A percentile compares a stretch with the other conserved stretches of the same genome.
Evolutionary conservation across 1,140 invertebrate genomes (phyloP).

Genomic region (Globodera rostochiensis): DNA sequence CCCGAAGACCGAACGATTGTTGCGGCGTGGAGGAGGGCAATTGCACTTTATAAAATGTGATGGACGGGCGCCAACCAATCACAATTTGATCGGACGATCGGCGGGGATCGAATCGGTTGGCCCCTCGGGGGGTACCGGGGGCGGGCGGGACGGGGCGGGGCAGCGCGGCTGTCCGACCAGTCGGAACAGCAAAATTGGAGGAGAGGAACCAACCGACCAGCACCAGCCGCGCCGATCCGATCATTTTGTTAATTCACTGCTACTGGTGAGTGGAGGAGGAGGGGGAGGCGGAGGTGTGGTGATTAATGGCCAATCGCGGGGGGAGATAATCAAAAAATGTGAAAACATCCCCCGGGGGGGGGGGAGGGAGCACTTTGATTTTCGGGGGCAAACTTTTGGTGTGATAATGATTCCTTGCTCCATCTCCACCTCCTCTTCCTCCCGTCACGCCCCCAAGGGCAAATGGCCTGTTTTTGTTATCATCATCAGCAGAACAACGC

Average conservation of each 20-base stretch:
- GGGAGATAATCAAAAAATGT: neutral
- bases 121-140: neutral
- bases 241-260: too few species aligned
- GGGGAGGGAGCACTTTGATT: neutral
- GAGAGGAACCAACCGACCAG: too few species aligned
- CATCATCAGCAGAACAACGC: neutral
- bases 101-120: too few species aligned
- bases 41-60: neutral
- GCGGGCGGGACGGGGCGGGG: too few species aligned
- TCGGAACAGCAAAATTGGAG: too few species aligned
- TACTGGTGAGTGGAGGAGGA: too few species aligned
- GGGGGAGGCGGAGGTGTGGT: too few species aligned
- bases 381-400: neutral
- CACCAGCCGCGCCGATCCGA: too few species aligned
- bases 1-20: too few species aligned
- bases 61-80: constrained; percentile 1
- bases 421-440: neutral
- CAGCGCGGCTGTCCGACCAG: too few species aligned
- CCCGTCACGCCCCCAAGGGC: neutral
- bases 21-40: too few species aligned
- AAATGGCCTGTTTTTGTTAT: neutral
- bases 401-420: neutral
- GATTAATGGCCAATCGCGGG: neutral
- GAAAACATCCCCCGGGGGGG: neutral
- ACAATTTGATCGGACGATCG: neutral